These are phyloP conservation scores for Drosophila melanica DNA, from an alignment of 1,140 invertebrate genomes.

Conservation along the genomic window DNA sequence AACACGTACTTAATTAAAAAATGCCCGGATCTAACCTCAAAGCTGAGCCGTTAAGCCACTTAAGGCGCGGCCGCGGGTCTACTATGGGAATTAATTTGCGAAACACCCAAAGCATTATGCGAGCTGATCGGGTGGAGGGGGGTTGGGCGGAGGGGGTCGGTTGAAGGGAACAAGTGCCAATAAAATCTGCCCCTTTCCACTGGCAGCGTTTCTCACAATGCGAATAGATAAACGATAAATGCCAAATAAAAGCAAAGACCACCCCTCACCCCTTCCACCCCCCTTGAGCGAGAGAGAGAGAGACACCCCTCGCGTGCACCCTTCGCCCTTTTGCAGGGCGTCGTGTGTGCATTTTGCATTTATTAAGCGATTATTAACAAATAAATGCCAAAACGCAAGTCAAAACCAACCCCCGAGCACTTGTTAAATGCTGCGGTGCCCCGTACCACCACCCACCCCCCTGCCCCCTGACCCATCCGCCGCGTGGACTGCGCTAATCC, in stretches of 20 bases:
- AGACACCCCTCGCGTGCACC: neutral
- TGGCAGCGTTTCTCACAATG: constrained; percentile 48
- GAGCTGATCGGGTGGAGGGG: neutral
- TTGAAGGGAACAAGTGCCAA: constrained; percentile 30
- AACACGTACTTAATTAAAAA: constrained; percentile 72
- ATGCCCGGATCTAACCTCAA: constrained; percentile 24
- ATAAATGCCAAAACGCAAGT: constrained; percentile 53
- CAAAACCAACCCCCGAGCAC: constrained; percentile 54
- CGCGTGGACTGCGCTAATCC: constrained; percentile 59
- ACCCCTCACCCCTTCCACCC: neutral
- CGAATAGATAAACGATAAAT: constrained; percentile 78
- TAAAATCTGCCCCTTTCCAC: neutral
- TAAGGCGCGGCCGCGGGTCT: constrained; percentile 45
- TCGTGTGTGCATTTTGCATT: constrained; percentile 79
- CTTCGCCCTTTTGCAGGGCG: neutral
- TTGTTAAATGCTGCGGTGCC: constrained; percentile 32
- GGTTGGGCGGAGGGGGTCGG: neutral
- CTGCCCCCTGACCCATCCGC: neutral
- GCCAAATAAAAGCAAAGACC: constrained; percentile 57
- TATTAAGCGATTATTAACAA: constrained; percentile 84
- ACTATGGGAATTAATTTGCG: constrained; percentile 68
- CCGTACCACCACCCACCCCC: neutral
- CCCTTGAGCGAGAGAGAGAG: no score
- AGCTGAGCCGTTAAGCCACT: constrained; percentile 65
- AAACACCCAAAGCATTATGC: constrained; percentile 44